Conservation (phyloP, 2,888 invertebrate species). For the Resseliella maxima region DNA sequence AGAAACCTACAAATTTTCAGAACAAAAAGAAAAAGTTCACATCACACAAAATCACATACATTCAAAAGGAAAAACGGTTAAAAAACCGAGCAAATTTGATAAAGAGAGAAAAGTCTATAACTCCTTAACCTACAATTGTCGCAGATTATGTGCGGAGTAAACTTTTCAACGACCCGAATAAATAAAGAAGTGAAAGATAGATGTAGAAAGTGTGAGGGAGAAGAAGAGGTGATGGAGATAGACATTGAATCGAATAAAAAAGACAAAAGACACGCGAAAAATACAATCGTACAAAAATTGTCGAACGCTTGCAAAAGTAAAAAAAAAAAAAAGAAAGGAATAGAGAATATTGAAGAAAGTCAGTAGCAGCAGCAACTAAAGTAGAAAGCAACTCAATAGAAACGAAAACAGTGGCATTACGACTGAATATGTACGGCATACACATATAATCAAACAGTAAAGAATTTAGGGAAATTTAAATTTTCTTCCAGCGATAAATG, state of each 20-base stretch:
- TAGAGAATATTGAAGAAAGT: too few species aligned
- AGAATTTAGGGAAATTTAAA: slow-evolving; percentile 42
- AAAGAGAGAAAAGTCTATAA: slow-evolving; percentile 41
- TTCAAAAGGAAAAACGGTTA: slow-evolving; percentile 25
- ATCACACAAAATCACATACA: slow-evolving; percentile 38
- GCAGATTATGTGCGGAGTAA: slow-evolving; percentile 49
- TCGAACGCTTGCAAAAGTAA: not conserved
- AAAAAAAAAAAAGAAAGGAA: not conserved
- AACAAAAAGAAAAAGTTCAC: slow-evolving; percentile 42
- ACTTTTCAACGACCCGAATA: slow-evolving; percentile 53
- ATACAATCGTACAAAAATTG: slow-evolving; percentile 6
- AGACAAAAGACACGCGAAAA: not conserved
- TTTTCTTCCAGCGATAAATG: not conserved
- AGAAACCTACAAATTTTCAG: slow-evolving; percentile 5
- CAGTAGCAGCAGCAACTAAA: not conserved
- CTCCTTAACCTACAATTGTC: slow-evolving; percentile 51
- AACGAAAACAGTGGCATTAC: not conserved
- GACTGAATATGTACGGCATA: not conserved
- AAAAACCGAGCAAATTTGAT: slow-evolving; percentile 45
- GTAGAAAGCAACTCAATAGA: not conserved
- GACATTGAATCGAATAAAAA: too few species aligned
- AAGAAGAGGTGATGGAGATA: not conserved
- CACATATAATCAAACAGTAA: slow-evolving; percentile 12
- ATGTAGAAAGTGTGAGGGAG: too few species aligned
- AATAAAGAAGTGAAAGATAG: not conserved